Evolutionary conservation across 2,113 vertebrate species (phyloP).

Genomic region (Lophius piscatorius): DNA sequence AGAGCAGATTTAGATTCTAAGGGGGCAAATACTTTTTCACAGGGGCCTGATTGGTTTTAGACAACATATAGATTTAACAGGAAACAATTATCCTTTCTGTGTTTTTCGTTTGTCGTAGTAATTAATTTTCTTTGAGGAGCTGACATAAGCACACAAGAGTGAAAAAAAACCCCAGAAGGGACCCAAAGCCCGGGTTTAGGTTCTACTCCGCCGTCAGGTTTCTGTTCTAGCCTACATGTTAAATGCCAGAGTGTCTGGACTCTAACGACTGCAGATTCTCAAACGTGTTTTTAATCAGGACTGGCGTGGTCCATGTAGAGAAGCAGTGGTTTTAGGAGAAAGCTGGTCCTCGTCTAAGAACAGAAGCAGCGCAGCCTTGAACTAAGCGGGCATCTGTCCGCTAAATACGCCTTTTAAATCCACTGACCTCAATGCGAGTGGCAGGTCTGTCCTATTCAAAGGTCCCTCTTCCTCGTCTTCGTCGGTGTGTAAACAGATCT

Average conservation of each 20-base stretch:
- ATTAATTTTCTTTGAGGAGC: too few species aligned
- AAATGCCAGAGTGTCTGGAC: constrained; percentile 33
- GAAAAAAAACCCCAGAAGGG: too few species aligned
- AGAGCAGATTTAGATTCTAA: too few species aligned
- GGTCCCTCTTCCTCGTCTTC: constrained; percentile 63
- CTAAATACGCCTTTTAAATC: constrained; percentile 53
- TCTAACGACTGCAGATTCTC: constrained; percentile 12
- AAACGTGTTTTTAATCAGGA: constrained; percentile 11
- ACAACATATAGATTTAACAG: too few species aligned
- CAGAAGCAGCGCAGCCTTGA: constrained; percentile 32
- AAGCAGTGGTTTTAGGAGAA: not conserved
- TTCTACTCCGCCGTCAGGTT: too few species aligned
- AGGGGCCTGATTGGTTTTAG: too few species aligned
- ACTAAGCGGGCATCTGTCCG: constrained; percentile 55
- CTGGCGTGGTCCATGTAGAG: not conserved
- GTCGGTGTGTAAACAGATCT: constrained; percentile 68
- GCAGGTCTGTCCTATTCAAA: constrained; percentile 75
- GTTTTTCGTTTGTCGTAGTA: too few species aligned
- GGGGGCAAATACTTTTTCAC: too few species aligned
- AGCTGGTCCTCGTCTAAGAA: constrained; percentile 22
- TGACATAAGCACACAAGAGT: too few species aligned
- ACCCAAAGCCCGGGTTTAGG: too few species aligned
- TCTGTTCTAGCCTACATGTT: constrained; percentile 2
- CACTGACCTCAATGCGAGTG: constrained; percentile 68
- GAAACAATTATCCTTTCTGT: too few species aligned